Evolutionary conservation across 2,113 vertebrate species (phyloP), one percentile per base, ranked within the genome.

Genomic region (Gavia stellata): DNA sequence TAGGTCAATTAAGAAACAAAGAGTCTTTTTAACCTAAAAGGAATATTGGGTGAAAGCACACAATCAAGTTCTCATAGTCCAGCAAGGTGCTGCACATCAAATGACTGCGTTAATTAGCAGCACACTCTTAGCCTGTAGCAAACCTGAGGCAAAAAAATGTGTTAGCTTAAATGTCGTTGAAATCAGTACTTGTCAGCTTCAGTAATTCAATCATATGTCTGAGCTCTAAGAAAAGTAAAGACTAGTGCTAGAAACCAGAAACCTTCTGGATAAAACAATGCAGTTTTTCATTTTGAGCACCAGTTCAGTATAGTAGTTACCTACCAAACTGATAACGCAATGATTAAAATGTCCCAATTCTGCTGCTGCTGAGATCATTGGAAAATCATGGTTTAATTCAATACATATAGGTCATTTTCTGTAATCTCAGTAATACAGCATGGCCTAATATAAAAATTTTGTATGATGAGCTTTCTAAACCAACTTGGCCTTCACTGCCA

Each of bases 331-430:
- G 56, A 84, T 89, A 96, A 85, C 0, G 0, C 40, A 50, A 26
- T 45, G 65, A 92, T 92, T 85, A 85, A 75, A 94, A 84, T 55
- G 36, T 59, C 56, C n/a, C 44, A 50, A 15, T 44, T 86, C 56
- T 83, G 74, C 49, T 75, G 67, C 71, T n/a, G 45, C n/a, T 92
- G 67, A 81, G 68, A 93, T 91, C 65, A 86, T 18, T 86, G n/a
- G 70, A 72, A 96, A 95, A 91, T 62, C 53, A 28, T 36, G 45
- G 8, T 77, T 85, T 91, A 94, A 95, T 94, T 82, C 81, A 92
- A 95, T 88, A 85, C 45, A 47, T 1, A 0, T 34, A 66, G 66
- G 62, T 85, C 65, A 92, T 96, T 86, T 94, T 93, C 75, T 86
- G 50, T 92, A 95, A 91, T 92, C 72, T 87, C 84, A 56, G 62